These are phyloP conservation scores for Chiropotes sagulatus DNA, from an alignment of 2,797 vertebrate genomes.

Conservation along the genomic window DNA sequence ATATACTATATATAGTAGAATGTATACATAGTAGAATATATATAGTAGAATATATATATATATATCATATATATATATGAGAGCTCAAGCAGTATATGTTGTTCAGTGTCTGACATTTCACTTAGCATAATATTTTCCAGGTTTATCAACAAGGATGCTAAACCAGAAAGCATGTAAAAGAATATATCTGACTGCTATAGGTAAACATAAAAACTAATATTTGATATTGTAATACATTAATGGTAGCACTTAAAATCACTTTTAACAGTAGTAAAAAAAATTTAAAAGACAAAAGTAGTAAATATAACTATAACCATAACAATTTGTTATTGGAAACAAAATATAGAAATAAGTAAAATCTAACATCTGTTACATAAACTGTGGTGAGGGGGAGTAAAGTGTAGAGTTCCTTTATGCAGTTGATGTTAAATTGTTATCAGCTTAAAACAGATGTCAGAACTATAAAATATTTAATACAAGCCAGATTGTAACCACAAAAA, in stretches of 20 bases:
- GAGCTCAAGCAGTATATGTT: not conserved
- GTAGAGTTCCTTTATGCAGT: not conserved
- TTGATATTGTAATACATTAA: not conserved
- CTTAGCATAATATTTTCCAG: not conserved
- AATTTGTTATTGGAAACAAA: not conserved
- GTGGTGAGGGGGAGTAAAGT: not conserved
- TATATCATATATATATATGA: no score
- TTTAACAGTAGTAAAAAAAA: not conserved
- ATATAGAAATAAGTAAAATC: not conserved
- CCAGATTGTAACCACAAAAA: not conserved
- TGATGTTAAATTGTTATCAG: not conserved
- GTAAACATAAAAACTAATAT: not conserved
- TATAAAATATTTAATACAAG: not conserved
- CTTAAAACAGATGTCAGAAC: not conserved
- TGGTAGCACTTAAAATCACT: not conserved
- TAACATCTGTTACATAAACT: not conserved
- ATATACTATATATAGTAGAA: no score
- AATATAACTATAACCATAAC: not conserved
- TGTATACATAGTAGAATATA: no score
- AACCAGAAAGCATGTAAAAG: not conserved
- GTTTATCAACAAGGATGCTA: not conserved
- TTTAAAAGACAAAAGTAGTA: not conserved
- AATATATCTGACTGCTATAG: not conserved
- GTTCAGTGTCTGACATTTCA: not conserved
- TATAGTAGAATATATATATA: no score